phyloP scores from a whole-genome alignment of 2,888 invertebrate species.

The Agapetus fuscipes region DNA sequence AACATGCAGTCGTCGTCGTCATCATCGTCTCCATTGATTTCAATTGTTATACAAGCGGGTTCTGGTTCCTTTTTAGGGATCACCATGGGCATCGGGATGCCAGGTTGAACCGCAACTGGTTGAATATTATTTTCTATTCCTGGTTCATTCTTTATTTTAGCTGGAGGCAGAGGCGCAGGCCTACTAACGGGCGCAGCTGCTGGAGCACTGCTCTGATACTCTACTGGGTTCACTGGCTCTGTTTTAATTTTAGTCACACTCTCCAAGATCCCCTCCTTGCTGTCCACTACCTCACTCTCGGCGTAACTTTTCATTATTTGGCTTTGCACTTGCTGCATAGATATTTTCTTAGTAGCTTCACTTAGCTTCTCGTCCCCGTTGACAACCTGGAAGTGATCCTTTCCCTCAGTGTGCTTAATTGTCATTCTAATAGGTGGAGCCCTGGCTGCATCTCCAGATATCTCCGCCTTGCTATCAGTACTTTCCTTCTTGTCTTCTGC shows the following conservation, averaged over 20 bases:
- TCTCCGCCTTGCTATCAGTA: no score
- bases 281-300: conserved; percentile 6
- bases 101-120: conserved; percentile 6
- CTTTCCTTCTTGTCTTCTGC: background rate
- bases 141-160: background rate
- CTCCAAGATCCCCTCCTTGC: conserved; percentile 16
- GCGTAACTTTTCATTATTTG: background rate
- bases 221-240: conserved; percentile 6
- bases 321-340: background rate
- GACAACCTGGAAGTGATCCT: conserved; percentile 14
- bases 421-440: conserved; percentile 14
- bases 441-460: no score
- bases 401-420: conserved; percentile 14
- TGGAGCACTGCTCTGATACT: conserved; percentile 13
- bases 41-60: conserved; percentile 30
- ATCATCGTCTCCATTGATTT: conserved; percentile 34
- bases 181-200: background rate
- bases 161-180: background rate
- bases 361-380: no score
- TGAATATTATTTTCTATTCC: no score
- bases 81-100: conserved; percentile 22
- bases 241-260: conserved; percentile 7
- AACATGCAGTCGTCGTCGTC: conserved; percentile 20
- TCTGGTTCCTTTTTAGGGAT: conserved; percentile 23
- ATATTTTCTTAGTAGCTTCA: conserved; percentile 2